Percentiles rank a stretch among this genome's conserved stretches.
Evolutionary conservation across 2,888 invertebrate species (phyloP).

Genomic region (Augochlorella aurata): DNA sequence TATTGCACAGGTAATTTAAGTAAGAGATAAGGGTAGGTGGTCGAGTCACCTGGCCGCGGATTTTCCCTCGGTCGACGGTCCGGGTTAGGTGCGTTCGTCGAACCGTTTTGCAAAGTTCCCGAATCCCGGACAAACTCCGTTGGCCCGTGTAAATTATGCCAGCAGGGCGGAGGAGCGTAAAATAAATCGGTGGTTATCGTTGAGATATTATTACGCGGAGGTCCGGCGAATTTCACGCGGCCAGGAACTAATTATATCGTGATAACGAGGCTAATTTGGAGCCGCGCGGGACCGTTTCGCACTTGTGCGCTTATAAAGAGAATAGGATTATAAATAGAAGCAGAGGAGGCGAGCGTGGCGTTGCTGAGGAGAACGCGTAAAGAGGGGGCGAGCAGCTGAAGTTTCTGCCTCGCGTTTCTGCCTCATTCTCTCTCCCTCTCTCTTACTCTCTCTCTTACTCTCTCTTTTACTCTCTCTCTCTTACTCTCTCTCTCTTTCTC

Average conservation of each 20-base stretch:
- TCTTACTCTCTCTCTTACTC: too few relatives aligned
- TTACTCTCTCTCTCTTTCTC: too few relatives aligned
- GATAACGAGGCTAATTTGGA: slow-evolving; percentile 68
- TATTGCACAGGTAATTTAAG: not conserved
- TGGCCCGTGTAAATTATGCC: not conserved
- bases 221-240: slow-evolving; percentile 24
- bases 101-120: not conserved
- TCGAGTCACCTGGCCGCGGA: not conserved
- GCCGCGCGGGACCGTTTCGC: slow-evolving; percentile 57
- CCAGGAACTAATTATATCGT: slow-evolving; percentile 61
- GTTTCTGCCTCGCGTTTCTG: slow-evolving; percentile 46
- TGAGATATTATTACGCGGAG: slow-evolving; percentile 31
- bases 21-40: not conserved
- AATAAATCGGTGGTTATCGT: slow-evolving; percentile 20
- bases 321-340: slow-evolving; percentile 68
- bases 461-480: too few relatives aligned
- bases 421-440: not conserved
- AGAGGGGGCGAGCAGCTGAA: slow-evolving; percentile 29
- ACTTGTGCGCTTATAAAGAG: slow-evolving; percentile 67
- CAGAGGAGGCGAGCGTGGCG: slow-evolving; percentile 25
- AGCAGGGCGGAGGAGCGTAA: not conserved
- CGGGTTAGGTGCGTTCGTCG: not conserved
- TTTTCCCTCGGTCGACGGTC: not conserved
- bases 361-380: slow-evolving; percentile 4
- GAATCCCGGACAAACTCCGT: slow-evolving; percentile 6